Percentiles rank a stretch among this genome's conserved stretches.
phyloP scores from a whole-genome alignment of 2,113 vertebrate species.

The Australoheros scitulus region DNA sequence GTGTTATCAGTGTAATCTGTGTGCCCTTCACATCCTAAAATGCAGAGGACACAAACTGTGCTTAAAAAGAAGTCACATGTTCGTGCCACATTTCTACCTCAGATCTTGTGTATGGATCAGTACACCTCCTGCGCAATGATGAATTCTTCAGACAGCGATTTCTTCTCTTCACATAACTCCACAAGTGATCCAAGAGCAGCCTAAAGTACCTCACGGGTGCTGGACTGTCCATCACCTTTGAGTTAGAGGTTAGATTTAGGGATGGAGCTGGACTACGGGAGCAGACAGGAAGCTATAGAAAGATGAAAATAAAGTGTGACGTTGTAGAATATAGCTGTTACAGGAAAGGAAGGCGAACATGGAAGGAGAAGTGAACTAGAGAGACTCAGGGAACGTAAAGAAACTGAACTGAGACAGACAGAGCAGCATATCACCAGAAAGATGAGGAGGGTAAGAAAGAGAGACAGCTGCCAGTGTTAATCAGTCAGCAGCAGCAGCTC shows the following conservation, averaged over 20 bases:
- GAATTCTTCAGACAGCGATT: neutral
- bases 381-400: neutral
- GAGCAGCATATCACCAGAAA: constrained; percentile 5
- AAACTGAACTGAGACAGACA: constrained; percentile 9
- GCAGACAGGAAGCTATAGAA: neutral
- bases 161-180: neutral
- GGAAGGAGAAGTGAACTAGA: neutral
- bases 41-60: neutral
- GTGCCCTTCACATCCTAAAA: too few species aligned
- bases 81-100: neutral
- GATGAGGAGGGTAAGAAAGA: constrained; percentile 20
- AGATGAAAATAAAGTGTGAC: neutral
- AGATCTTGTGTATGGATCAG: neutral
- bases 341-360: neutral
- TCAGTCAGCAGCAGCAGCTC: constrained; percentile 61
- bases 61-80: neutral
- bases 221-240: constrained; percentile 6
- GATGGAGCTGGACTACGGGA: neutral
- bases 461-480: constrained; percentile 62
- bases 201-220: neutral
- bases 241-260: constrained; percentile 29
- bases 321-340: neutral
- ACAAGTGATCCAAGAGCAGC: constrained; percentile 18
- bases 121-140: neutral
- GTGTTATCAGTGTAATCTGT: too few species aligned